Evolutionary conservation across 2,888 invertebrate species (phyloP).

Genomic region (Spodoptera exigua): DNA sequence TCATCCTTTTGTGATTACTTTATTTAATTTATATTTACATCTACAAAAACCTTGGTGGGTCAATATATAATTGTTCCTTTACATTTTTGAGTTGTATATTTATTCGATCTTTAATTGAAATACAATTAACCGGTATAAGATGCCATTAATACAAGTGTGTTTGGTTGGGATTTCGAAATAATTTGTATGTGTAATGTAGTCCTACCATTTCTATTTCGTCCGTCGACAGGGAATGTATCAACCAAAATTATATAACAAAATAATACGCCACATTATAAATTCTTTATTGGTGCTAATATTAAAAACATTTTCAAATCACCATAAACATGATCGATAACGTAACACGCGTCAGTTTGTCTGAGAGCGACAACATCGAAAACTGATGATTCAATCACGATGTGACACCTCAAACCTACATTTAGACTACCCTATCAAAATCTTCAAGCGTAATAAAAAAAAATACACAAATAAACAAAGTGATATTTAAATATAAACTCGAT

Average conservation of each 20-base stretch:
- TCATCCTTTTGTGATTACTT: conserved; percentile 45
- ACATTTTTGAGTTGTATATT: too few species aligned
- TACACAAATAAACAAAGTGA: conserved; percentile 30
- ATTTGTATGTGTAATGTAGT: too few species aligned
- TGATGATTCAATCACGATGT: conserved; percentile 31
- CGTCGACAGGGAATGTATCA: conserved; percentile 11
- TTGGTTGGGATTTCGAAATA: too few species aligned
- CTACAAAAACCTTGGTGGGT: conserved; percentile 7
- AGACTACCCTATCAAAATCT: background rate
- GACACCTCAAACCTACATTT: background rate
- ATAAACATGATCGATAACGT: conserved; percentile 20
- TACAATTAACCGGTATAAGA: too few species aligned
- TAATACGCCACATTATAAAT: too few species aligned
- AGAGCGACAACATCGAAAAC: conserved; percentile 24
- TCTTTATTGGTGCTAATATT: conserved; percentile 15
- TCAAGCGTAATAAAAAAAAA: conserved; percentile 2
- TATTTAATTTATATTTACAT: conserved; percentile 39
- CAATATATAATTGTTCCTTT: too few species aligned
- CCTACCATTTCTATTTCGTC: too few species aligned
- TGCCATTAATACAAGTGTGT: too few species aligned
- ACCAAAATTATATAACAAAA: too few species aligned
- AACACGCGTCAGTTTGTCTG: conserved; percentile 50
- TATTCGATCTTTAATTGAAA: too few species aligned
- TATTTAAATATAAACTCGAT: conserved; percentile 18
- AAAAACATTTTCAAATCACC: conserved; percentile 24